Conservation (phyloP, 2,797 vertebrate genomes). For the Coccyzus lansbergi region DNA sequence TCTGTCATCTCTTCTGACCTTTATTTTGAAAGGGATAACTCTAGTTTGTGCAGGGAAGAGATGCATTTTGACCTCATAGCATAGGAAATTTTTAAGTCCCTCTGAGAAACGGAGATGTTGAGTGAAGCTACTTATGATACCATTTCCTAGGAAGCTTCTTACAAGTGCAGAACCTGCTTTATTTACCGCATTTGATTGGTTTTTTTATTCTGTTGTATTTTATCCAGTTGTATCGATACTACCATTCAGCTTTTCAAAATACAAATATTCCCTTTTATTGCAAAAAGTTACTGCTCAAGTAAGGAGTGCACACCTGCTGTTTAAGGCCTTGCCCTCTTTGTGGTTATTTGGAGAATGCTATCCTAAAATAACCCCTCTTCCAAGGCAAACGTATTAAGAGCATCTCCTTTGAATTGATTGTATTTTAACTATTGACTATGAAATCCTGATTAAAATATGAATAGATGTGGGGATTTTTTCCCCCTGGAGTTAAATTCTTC, state of each 20-base stretch:
- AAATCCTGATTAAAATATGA: conserved; percentile 42
- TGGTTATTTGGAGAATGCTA: background rate
- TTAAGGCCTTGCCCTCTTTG: background rate
- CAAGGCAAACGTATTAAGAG: background rate
- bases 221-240: background rate
- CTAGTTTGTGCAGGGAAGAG: background rate
- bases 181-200: background rate
- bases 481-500: background rate
- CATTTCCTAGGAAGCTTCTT: background rate
- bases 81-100: background rate
- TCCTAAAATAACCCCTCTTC: background rate
- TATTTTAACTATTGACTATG: conserved; percentile 6
- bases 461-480: background rate
- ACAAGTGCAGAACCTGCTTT: background rate
- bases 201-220: background rate
- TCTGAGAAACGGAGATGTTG: background rate
- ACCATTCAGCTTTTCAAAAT: background rate
- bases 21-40: background rate
- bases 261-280: background rate
- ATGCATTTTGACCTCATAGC: background rate
- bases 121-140: background rate
- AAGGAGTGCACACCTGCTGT: background rate
- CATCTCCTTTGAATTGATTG: background rate
- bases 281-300: background rate
- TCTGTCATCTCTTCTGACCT: background rate